Evolutionary conservation across 1,140 invertebrate genomes (phyloP).

Genomic region (Drosophila parvula): DNA sequence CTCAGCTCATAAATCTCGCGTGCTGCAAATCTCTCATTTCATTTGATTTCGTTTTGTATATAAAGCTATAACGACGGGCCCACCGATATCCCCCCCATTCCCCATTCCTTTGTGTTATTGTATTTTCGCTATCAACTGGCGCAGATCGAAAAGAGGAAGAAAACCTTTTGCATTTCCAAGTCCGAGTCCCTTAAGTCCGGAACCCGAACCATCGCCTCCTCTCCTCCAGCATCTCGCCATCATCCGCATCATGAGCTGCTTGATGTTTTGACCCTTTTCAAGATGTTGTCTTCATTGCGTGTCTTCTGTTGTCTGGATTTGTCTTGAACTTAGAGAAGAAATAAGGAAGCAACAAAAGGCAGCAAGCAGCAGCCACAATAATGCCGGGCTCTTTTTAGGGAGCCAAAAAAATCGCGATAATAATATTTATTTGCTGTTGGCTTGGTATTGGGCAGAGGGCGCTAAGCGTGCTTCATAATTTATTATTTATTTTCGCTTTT

Average conservation of each 20-base stretch:
- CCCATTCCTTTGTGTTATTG: slow-evolving; percentile 38
- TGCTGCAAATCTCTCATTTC: slow-evolving; percentile 73
- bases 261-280: slow-evolving; percentile 81
- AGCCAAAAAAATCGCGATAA: slow-evolving; percentile 67
- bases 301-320: slow-evolving; percentile 50
- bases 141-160: slow-evolving; percentile 57
- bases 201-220: slow-evolving; percentile 20
- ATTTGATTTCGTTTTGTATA: slow-evolving; percentile 62
- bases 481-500: slow-evolving; percentile 53
- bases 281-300: slow-evolving; percentile 82
- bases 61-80: slow-evolving; percentile 59
- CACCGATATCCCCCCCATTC: slow-evolving; percentile 19
- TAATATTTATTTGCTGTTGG: slow-evolving; percentile 74
- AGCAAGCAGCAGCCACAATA: slow-evolving; percentile 36
- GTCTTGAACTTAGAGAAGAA: slow-evolving; percentile 35
- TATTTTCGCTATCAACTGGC: slow-evolving; percentile 56
- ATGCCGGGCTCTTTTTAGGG: slow-evolving; percentile 38
- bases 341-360: slow-evolving; percentile 60
- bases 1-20: slow-evolving; percentile 77
- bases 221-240: slow-evolving; percentile 8
- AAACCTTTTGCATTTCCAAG: slow-evolving; percentile 70
- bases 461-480: slow-evolving; percentile 65
- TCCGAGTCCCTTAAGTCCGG: slow-evolving; percentile 41
- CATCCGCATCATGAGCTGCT: slow-evolving; percentile 44
- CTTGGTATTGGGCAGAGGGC: slow-evolving; percentile 30